A percentile compares a stretch with the other conserved stretches of the same genome.
Evolutionary conservation across 2,797 vertebrate species (phyloP).

Genomic region (Oreortyx pictus): DNA sequence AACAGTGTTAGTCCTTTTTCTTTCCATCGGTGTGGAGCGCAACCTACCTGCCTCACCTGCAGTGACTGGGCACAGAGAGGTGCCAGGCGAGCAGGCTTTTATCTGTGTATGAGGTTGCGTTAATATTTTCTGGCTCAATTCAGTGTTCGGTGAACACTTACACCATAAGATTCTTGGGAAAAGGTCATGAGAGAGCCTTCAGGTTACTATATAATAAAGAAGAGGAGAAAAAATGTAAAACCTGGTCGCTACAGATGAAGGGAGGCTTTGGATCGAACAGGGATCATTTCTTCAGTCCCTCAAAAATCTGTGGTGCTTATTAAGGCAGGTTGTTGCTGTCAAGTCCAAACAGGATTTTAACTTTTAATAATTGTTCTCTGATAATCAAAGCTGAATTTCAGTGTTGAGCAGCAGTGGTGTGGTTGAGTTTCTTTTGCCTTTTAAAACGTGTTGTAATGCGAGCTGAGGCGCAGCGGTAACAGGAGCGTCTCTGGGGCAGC

Average conservation of each 20-base stretch:
- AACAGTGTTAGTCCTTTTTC: slow-evolving; percentile 32
- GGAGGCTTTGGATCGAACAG: background rate
- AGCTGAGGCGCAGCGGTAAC: background rate
- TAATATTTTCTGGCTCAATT: background rate
- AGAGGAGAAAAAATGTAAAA: background rate
- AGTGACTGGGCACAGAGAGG: rapidly evolving
- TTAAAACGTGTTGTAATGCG: background rate
- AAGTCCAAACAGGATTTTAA: background rate
- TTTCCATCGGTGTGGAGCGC: background rate
- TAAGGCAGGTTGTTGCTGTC: background rate
- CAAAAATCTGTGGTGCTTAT: background rate
- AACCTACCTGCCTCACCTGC: background rate
- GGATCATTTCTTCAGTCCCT: background rate
- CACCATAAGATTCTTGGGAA: background rate
- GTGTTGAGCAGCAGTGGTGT: background rate
- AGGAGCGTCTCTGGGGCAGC: background rate
- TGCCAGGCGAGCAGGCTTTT: background rate
- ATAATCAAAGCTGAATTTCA: background rate
- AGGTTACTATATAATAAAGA: background rate
- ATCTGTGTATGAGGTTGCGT: background rate
- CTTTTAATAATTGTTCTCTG: background rate
- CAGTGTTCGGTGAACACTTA: background rate
- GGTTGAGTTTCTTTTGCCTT: background rate
- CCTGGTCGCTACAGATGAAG: background rate
- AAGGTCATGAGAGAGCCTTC: background rate